A percentile compares a stretch with the other conserved stretches of the same genome.
Conservation (phyloP, 1,140 invertebrate species). For the Tetranychus cinnabarinus region DNA sequence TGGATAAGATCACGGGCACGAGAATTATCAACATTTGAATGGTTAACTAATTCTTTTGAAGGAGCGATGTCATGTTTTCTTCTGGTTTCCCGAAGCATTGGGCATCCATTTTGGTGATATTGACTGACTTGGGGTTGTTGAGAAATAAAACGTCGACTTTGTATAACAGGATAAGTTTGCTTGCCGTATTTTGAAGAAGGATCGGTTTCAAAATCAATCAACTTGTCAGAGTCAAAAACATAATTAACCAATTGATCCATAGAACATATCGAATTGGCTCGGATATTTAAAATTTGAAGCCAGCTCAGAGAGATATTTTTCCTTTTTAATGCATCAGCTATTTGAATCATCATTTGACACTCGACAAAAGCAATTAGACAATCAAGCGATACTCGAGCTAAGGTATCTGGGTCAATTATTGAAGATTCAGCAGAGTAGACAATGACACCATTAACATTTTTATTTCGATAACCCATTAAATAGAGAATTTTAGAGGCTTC, state of each 20-base stretch:
- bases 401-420: constrained; percentile 44
- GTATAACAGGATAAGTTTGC: background rate
- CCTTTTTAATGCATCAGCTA: constrained; percentile 25
- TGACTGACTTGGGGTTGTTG: background rate
- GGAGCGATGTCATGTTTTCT: background rate
- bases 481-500: constrained; percentile 47
- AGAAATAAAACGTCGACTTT: background rate
- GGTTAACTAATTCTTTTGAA: background rate
- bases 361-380: constrained; percentile 66
- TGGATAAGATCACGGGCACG: background rate
- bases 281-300: constrained; percentile 37
- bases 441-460: constrained; percentile 28
- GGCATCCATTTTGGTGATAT: background rate
- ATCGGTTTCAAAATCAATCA: background rate
- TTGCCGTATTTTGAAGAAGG: background rate
- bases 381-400: constrained; percentile 49
- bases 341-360: constrained; percentile 37
- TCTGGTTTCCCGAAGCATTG: background rate
- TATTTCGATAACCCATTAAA: constrained; percentile 46
- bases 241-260: constrained; percentile 20
- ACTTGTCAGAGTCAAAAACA: constrained; percentile 4
- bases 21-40: too few relatives aligned
- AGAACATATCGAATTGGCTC: constrained; percentile 34
- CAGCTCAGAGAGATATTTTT: constrained; percentile 21
- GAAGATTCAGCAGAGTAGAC: constrained; percentile 37